These are phyloP conservation scores for Ailuropoda melanoleuca DNA, from an alignment of 2,113 vertebrate genomes.

Conservation along the genomic window DNA sequence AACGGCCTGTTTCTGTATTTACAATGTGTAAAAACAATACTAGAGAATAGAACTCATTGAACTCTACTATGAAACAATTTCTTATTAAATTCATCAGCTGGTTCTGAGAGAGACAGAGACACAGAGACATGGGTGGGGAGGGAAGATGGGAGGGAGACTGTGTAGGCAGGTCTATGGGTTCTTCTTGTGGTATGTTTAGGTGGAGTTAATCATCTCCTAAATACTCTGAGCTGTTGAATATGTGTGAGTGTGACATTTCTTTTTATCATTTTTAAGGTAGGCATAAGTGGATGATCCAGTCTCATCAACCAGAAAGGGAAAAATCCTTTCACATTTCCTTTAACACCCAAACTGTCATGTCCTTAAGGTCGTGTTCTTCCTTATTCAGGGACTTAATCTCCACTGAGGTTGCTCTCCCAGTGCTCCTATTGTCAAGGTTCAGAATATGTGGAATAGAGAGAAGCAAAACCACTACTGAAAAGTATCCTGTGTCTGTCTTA, in stretches of 20 bases:
- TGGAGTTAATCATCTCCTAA: not conserved
- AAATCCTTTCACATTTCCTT: not conserved
- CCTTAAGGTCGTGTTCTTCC: not conserved
- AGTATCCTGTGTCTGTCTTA: not conserved
- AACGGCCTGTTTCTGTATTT: not conserved
- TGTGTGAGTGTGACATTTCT: not conserved
- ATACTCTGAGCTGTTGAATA: not conserved
- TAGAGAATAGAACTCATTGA: not conserved
- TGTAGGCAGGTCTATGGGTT: not conserved
- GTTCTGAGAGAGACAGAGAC: not conserved
- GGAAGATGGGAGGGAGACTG: not conserved
- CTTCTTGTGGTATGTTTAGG: not conserved
- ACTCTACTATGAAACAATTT: not conserved
- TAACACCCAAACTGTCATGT: not conserved
- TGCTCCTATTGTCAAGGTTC: not conserved
- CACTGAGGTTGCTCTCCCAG: not conserved
- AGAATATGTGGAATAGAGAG: not conserved
- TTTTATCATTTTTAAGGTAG: not conserved
- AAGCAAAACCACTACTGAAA: not conserved
- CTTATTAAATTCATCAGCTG: not conserved
- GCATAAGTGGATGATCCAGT: not conserved
- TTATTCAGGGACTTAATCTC: not conserved
- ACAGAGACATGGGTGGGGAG: not conserved
- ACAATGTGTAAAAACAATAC: not conserved
- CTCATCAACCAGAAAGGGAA: not conserved